Conservation (phyloP, 2,113 vertebrate genomes). For the Indri indri region DNA sequence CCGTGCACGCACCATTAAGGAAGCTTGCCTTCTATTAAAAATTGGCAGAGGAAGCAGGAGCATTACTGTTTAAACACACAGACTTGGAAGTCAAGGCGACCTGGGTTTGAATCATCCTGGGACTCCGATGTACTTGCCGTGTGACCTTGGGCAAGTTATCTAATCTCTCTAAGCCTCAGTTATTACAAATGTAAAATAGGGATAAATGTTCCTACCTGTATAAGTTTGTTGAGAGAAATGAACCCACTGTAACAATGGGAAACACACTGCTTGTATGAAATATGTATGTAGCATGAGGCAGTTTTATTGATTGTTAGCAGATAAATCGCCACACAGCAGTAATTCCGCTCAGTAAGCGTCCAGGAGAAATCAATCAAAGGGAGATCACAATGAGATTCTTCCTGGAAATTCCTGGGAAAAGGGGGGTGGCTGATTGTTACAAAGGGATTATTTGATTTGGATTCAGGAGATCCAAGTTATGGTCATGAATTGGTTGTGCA, state of each 20-base stretch:
- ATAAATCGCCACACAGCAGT: background rate
- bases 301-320: background rate
- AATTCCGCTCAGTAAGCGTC: background rate
- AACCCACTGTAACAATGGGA: background rate
- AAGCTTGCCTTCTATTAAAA: background rate
- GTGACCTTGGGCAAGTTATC: background rate
- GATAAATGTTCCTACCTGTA: background rate
- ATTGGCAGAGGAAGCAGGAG: background rate
- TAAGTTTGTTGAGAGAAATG: background rate
- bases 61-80: background rate
- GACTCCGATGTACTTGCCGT: background rate
- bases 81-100: background rate
- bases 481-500: background rate
- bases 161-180: background rate
- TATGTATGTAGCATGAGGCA: background rate
- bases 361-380: background rate
- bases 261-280: background rate
- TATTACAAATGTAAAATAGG: background rate
- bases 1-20: background rate
- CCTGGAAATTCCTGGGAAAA: background rate
- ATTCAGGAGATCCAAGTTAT: background rate
- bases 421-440: background rate
- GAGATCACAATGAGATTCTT: background rate
- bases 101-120: background rate
- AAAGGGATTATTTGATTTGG: background rate